Conservation (phyloP, 2,113 vertebrate species). For the Orcinus orca region DNA sequence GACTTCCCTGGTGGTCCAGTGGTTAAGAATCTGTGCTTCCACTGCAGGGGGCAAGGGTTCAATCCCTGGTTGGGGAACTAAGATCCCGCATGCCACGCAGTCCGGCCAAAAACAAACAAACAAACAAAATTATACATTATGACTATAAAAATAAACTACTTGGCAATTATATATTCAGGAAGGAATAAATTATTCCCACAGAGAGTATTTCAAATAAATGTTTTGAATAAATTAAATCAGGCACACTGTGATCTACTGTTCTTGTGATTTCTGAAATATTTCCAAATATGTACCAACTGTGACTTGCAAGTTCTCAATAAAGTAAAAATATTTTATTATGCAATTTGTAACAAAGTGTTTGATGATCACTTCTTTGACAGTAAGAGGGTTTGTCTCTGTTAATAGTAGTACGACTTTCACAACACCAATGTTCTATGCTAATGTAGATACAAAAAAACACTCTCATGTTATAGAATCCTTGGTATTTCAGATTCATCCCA, state of each 20-base stretch:
- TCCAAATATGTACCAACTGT: neutral
- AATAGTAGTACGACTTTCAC: neutral
- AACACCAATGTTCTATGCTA: neutral
- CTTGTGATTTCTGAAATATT: neutral
- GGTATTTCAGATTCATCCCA: neutral
- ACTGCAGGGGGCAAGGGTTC: no score
- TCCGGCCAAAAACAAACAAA: no score
- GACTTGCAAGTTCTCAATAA: neutral
- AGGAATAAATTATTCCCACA: neutral
- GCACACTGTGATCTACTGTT: neutral
- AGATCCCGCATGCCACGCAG: accelerated
- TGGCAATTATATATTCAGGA: neutral
- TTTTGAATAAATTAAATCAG: neutral
- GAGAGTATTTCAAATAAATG: neutral
- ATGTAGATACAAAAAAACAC: neutral
- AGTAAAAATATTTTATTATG: neutral
- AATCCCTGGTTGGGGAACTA: no score
- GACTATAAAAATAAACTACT: neutral
- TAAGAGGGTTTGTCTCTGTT: neutral
- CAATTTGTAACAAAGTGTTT: neutral
- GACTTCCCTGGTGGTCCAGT: no score
- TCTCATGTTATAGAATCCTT: neutral
- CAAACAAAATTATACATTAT: neutral
- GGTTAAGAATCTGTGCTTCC: no score
- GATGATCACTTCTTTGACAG: neutral